Conservation (phyloP, 2,113 vertebrate species). For the Chauna torquata region DNA sequence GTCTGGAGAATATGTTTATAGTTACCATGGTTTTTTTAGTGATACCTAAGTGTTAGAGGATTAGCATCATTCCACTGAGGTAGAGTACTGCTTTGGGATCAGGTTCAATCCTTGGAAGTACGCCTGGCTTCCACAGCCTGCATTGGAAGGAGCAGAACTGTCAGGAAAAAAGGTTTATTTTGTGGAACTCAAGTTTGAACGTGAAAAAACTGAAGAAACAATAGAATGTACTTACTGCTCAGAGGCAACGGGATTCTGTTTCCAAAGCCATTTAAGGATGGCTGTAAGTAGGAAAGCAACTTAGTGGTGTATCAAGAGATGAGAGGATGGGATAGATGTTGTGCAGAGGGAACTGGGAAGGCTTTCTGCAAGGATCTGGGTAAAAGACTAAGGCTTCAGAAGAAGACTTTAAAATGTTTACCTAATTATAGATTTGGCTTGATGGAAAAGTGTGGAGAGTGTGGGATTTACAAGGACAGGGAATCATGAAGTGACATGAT, state of each 20-base stretch:
- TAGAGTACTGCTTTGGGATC: neutral
- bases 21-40: neutral
- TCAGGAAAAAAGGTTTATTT: neutral
- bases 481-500: neutral
- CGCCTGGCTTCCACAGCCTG: neutral
- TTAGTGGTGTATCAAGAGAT: neutral
- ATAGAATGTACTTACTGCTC: neutral
- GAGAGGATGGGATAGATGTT: neutral
- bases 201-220: neutral
- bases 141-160: neutral
- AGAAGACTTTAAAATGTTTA: neutral
- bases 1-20: neutral
- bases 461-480: neutral
- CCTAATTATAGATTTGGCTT: neutral
- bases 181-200: neutral
- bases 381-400: neutral
- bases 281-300: neutral
- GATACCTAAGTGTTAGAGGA: neutral
- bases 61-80: too few species aligned
- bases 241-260: neutral
- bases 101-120: neutral
- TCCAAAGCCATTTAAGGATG: neutral
- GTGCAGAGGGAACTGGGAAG: neutral
- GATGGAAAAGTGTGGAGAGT: neutral
- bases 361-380: neutral